A percentile compares a stretch with the other conserved stretches of the same genome.
Conservation (phyloP, 2,797 vertebrate genomes). For the Erethizon dorsatum region DNA sequence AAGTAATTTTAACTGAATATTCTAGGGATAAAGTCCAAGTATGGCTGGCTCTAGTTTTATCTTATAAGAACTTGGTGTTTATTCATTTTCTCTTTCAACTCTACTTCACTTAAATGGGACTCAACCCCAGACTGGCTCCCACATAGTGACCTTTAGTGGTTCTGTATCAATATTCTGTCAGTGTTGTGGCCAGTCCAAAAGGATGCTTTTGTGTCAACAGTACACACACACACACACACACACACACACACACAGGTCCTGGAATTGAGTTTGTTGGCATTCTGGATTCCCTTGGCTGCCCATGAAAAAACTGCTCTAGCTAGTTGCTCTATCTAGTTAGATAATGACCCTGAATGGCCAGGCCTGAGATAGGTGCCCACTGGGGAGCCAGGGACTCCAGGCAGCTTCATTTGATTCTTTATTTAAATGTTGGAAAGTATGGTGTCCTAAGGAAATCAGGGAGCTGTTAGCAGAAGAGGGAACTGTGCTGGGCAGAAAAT, state of each 20-base stretch:
- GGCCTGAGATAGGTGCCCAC: background rate
- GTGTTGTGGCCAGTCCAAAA: background rate
- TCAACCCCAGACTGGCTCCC: background rate
- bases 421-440: background rate
- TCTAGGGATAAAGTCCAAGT: background rate
- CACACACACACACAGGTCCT: no score
- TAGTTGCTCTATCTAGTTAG: background rate
- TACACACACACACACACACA: background rate
- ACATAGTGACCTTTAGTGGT: background rate
- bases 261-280: background rate
- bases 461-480: background rate
- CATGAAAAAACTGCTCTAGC: background rate
- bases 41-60: background rate
- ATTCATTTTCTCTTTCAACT: background rate
- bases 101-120: background rate
- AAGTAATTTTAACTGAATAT: background rate
- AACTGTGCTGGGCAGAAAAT: background rate
- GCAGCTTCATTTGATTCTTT: background rate
- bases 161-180: conserved; percentile 28
- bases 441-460: background rate
- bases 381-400: background rate
- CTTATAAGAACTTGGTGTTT: background rate
- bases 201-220: background rate
- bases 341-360: background rate
- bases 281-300: background rate